Base-by-base conservation (phyloP, 2,888 invertebrate species). In the Pheosia gnoma region DNA sequence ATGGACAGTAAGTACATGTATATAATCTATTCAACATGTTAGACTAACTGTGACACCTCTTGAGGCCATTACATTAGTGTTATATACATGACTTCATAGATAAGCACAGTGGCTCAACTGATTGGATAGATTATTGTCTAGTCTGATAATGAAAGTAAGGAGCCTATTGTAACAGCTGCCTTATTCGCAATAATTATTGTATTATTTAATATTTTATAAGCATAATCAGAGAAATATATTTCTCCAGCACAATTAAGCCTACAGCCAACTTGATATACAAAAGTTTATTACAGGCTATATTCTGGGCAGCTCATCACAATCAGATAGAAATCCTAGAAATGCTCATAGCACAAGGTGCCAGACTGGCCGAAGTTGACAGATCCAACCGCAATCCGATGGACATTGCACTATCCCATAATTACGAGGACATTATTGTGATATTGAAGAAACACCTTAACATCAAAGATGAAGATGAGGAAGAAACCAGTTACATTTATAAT, bases 241-340 rank as follows among this genome's bases (percentile, higher is more conserved):
- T 25, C 0, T 25, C 39, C 39, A 39, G 39, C 39, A 43, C 0
- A 43, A 9, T 43, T 43, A 8, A 43, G 4, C 43, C 43, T 43
- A 43, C 43, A 43, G 43, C 43, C 43, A 47, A 45, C 51, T 36
- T 66, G 9, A 60, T 60, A 47, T 62, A 13, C 51, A 65, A 63
- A 65, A 68, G 59, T 70, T 69, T 57, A 75, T 89, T 87, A 55
- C 86, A 96, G 95, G 95, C 95, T 55, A 75, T 95, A 58, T 95
- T 95, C 82, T 95, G 95, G 94, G 95, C 96, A 58, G 94, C 93
- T 9, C 90, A 94, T 71, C 91, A 91, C 70, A 95, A 95, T 74
- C 91, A 94, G 71, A 79, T 87, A 13, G 93, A 94, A 62, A 89
- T 94, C 61, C 87, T 95, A 25, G 87, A 94, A 80, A 78, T 94